Conservation (phyloP, 2,797 vertebrate genomes). For the Epinephelus malabaricus region DNA sequence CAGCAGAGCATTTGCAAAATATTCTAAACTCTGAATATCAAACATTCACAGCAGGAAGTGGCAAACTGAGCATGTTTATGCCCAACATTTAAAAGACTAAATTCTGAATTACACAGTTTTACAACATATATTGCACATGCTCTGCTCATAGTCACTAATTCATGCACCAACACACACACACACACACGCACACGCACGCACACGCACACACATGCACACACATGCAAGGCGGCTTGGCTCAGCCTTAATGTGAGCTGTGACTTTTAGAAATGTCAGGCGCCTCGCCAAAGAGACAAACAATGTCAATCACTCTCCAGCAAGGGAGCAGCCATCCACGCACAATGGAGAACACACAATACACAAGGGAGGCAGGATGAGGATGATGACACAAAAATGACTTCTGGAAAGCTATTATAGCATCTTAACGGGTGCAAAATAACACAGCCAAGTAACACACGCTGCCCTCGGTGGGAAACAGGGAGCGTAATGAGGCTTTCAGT, state of each 20-base stretch:
- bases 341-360: slow-evolving; percentile 63
- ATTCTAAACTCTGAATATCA: slow-evolving; percentile 31
- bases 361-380: slow-evolving; percentile 52
- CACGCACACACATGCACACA: neutral
- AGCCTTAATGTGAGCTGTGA: slow-evolving; percentile 63
- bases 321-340: slow-evolving; percentile 59
- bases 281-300: slow-evolving; percentile 66
- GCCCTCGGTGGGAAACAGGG: slow-evolving; percentile 44
- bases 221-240: slow-evolving; percentile 27
- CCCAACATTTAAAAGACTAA: slow-evolving; percentile 5
- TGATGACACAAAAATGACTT: slow-evolving; percentile 55
- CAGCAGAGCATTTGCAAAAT: slow-evolving; percentile 17
- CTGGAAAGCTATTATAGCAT: slow-evolving; percentile 58
- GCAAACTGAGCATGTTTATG: slow-evolving; percentile 10
- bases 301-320: slow-evolving; percentile 71
- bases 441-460: slow-evolving; percentile 35
- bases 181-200: slow-evolving; percentile 23
- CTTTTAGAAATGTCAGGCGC: slow-evolving; percentile 79
- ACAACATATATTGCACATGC: neutral
- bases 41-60: slow-evolving; percentile 12
- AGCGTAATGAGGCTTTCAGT: slow-evolving; percentile 66
- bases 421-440: slow-evolving; percentile 51
- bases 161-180: slow-evolving; percentile 15
- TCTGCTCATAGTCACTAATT: slow-evolving; percentile 6
- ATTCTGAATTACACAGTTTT: slow-evolving; percentile 6